Evolutionary conservation across 2,888 invertebrate genomes (phyloP), one percentile per base, ranked within the genome.

Genomic region (Chorisops tibialis): DNA sequence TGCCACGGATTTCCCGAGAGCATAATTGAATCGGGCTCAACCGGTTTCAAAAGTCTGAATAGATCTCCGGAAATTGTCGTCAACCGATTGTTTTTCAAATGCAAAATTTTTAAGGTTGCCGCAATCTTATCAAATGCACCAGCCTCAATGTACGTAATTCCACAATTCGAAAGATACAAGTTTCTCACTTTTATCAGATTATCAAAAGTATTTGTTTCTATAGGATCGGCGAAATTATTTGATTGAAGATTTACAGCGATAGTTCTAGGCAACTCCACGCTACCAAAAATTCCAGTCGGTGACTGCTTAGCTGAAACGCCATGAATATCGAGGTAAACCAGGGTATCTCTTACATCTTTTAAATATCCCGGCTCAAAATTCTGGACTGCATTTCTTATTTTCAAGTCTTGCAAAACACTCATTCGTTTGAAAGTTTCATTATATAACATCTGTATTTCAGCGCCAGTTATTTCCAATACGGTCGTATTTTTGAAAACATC

Each of bases 1-100:
- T 47, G 3, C 47, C 51, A 61, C 11, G 9, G 3, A 52, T 61
- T 61, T 18, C 19, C 47, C 18, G 5, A 11, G n/a, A 43, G n/a
- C 16, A 2, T 18, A 18, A 16, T 47, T 19, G 2, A 19, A 18
- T 19, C 21, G n/a, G 6, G 12, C 12, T 18, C 3, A 12, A 12
- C 3, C 11, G 16, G 43, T 11, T n/a, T 5, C 5, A 18, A 47
- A 9, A 9, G 14, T 47, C 2, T 4, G 19, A 47, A 47, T 19
- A 47, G 6, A 16, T 4, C 21, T 1, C 47, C 19, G 2, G 47
- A 19, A 12, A 47, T 12, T 21, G 47, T 47, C 18, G 14, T 47
- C 19, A 47, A 21, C 1, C 2, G 9, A 12, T 47, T 47, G 6
- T 18, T 19, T 21, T 4, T n/a, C 19, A 47, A 21, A 7, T 47